phyloP scores from a whole-genome alignment of 1,140 invertebrate genomes.

The Cotesia glomerata region DNA sequence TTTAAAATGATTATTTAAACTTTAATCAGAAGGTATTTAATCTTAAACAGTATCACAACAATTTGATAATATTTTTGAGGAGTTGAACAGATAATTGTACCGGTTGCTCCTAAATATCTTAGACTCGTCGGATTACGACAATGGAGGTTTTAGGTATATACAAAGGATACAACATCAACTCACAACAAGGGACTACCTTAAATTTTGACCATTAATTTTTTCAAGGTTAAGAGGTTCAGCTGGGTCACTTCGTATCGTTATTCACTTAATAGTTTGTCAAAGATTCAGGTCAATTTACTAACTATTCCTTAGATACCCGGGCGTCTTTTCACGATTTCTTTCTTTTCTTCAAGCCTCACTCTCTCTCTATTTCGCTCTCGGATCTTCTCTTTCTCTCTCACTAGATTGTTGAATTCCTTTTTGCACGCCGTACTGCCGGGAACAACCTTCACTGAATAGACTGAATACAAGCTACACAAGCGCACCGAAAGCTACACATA shows the following conservation, averaged over 20 bases:
- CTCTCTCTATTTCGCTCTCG: constrained; percentile 3
- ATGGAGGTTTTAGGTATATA: constrained; percentile 12
- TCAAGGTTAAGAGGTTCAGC: background rate
- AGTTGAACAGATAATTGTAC: background rate
- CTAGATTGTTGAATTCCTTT: background rate
- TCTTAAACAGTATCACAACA: background rate
- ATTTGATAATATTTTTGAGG: background rate
- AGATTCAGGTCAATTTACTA: constrained; percentile 2
- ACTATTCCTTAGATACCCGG: constrained; percentile 5
- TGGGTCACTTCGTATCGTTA: background rate
- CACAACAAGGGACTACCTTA: background rate
- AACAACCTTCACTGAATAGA: background rate
- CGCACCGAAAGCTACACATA: constrained; percentile 11
- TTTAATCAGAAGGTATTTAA: background rate
- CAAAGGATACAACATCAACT: background rate
- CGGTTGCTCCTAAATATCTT: background rate
- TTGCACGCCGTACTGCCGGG: background rate
- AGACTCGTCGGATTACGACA: constrained; percentile 19
- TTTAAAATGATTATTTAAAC: background rate
- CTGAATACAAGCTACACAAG: constrained; percentile 4
- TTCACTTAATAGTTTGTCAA: background rate
- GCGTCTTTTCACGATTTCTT: constrained; percentile 19
- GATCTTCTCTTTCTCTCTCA: background rate
- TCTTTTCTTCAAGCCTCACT: constrained; percentile 1
- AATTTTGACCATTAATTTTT: background rate